Conservation (phyloP, 2,888 invertebrate genomes). For the Conchocele bisecta region DNA sequence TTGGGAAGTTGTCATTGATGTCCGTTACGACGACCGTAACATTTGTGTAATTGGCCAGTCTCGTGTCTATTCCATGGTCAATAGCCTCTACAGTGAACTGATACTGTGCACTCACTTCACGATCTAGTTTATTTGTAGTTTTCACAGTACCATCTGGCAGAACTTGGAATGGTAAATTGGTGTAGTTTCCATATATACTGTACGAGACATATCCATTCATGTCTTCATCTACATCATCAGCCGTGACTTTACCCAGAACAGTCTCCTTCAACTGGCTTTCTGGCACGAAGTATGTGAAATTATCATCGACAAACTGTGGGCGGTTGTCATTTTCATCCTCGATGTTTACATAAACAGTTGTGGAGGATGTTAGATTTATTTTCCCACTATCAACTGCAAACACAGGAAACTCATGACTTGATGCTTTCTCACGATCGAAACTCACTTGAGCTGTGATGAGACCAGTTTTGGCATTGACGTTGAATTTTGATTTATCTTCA, state of each 20-base stretch:
- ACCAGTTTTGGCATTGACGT: constrained; percentile 69
- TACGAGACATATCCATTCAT: constrained; percentile 63
- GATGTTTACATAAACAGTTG: constrained; percentile 65
- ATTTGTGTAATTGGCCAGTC: constrained; percentile 63
- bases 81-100: constrained; percentile 71
- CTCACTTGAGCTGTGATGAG: constrained; percentile 64
- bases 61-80: constrained; percentile 68
- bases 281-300: constrained; percentile 63
- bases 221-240: constrained; percentile 68
- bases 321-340: constrained; percentile 73
- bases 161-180: constrained; percentile 66
- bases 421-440: constrained; percentile 69
- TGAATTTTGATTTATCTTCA: constrained; percentile 52
- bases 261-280: constrained; percentile 63
- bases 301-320: constrained; percentile 64
- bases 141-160: constrained; percentile 68
- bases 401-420: constrained; percentile 65
- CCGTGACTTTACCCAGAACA: constrained; percentile 66
- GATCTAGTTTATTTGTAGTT: constrained; percentile 66
- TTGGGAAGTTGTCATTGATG: constrained; percentile 76
- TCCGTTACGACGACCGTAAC: constrained; percentile 75
- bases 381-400: constrained; percentile 68
- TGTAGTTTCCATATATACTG: constrained; percentile 34
- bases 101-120: constrained; percentile 65
- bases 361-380: constrained; percentile 64